Evolutionary conservation across 92 coral and sea anemone species (phyloP), one percentile per base, ranked within the genome.

Genomic region (Epizoanthus stellaris): DNA sequence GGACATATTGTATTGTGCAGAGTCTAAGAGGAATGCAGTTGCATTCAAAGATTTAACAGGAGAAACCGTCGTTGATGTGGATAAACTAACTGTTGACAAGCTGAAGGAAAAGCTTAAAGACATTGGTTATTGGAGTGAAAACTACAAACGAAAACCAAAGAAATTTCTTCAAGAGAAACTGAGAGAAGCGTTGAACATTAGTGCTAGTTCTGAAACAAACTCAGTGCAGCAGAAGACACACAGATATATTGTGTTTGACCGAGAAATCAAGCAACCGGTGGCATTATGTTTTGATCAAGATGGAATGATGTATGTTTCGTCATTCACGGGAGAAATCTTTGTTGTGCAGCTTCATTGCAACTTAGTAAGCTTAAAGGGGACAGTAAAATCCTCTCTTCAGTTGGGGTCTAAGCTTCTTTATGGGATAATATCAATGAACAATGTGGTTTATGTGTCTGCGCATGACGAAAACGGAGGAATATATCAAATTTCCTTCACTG

Each of bases 391-490:
- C 67, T 88, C 87, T 74, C 80, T 88, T 82, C 91, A 88, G 84
- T 63, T 88, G 2, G 16, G 47, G 11, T 88, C 83, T 75, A 70
- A 68, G 34, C 86, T 88, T 67, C 79, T 88, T 40, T 82, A 73
- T 82, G 87, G 91, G 39, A 82, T 88, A 73, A 76, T 81, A 14
- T 87, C 77, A 59, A 40, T 88, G 43, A 82, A 74, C 57, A 90
- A 77, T 49, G 77, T 61, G 8, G 89, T 90, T 5, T 89, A 87
- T 79, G 93, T 90, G 71, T 90, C 93, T 76, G 93, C 91, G 66
- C 93, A 90, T 57, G 86, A 90, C 14, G 91, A 90, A 4, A 43
- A 77, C 36, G 91, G 93, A 69, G 93, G 91, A 7, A 82, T 90
- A 66, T 76, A 90, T 67, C 9, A 57, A 72, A 30, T 90, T 70